Percentiles rank a stretch among this genome's conserved stretches.
Evolutionary conservation across 2,797 vertebrate species (phyloP).

Genomic region (Tarsius wallacei): DNA sequence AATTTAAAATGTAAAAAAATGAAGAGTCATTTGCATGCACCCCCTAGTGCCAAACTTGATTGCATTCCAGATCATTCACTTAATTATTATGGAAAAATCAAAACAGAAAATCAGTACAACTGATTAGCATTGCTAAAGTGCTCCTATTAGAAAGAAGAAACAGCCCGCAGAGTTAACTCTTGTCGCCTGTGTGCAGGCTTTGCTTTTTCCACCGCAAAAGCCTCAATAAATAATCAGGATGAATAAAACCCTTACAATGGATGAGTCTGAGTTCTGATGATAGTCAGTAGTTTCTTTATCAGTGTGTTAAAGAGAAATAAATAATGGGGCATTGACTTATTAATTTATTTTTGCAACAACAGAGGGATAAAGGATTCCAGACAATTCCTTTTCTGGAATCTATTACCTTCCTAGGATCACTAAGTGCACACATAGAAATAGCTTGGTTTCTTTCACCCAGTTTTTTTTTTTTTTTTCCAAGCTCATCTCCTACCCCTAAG

Average conservation of each 20-base stretch:
- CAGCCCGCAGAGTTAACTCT: slow-evolving; percentile 89
- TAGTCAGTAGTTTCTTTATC: slow-evolving; percentile 42
- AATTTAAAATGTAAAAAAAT: slow-evolving; percentile 81
- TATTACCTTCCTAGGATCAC: slow-evolving; percentile 13
- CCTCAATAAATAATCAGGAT: slow-evolving; percentile 55
- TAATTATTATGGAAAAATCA: slow-evolving; percentile 92
- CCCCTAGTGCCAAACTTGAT: slow-evolving; percentile 91
- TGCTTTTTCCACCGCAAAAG: slow-evolving; percentile 66
- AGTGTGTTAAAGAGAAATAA: slow-evolving; percentile 54
- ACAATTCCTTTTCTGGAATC: slow-evolving; percentile 47
- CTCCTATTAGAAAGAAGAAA: slow-evolving; percentile 88
- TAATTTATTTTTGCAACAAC: slow-evolving; percentile 78
- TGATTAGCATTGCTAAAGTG: slow-evolving; percentile 92
- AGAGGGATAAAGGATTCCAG: slow-evolving; percentile 73
- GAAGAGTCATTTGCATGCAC: slow-evolving; percentile 89
- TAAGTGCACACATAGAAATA: slow-evolving; percentile 51
- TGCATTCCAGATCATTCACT: slow-evolving; percentile 91
- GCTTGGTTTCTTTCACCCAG: neutral
- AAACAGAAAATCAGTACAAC: slow-evolving; percentile 92
- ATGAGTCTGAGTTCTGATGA: slow-evolving; percentile 45
- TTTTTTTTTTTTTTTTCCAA: neutral
- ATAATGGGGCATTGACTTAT: slow-evolving; percentile 45
- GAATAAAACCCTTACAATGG: slow-evolving; percentile 23
- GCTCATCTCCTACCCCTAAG: neutral
- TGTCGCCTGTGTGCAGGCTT: slow-evolving; percentile 56